phyloP scores from a whole-genome alignment of 1,140 invertebrate genomes.

The Acromyrmex echinatior region DNA sequence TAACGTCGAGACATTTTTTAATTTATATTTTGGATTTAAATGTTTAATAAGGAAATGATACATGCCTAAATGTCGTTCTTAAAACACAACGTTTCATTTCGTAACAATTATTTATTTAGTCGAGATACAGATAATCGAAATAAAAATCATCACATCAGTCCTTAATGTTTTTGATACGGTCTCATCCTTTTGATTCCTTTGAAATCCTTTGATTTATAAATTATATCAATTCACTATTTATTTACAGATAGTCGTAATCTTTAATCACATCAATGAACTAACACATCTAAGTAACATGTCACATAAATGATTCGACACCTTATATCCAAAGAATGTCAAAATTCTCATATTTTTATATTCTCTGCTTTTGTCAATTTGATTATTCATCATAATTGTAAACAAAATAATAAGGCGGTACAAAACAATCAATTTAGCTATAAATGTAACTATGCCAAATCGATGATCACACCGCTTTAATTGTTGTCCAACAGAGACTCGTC shows the following conservation, averaged over 20 bases:
- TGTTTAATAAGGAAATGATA: not conserved
- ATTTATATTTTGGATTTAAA: conserved; percentile 14
- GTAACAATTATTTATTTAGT: conserved; percentile 46
- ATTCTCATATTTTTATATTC: not conserved
- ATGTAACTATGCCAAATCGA: conserved; percentile 24
- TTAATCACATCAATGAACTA: conserved; percentile 27
- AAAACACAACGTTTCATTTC: conserved; percentile 26
- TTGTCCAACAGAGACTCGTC: conserved; percentile 56
- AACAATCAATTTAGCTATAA: conserved; percentile 42
- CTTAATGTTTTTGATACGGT: conserved; percentile 4
- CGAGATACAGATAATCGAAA: conserved; percentile 13
- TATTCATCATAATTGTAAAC: not conserved
- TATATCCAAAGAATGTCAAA: not conserved
- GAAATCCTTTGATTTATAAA: not conserved
- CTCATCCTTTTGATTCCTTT: conserved; percentile 6
- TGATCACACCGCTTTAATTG: not conserved
- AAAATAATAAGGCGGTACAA: not conserved
- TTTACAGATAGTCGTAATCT: conserved; percentile 30
- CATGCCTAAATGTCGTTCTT: not conserved
- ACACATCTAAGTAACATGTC: conserved; percentile 24
- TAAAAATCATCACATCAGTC: conserved; percentile 22
- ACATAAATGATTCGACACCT: not conserved
- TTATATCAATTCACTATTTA: conserved; percentile 23
- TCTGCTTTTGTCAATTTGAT: conserved; percentile 4
- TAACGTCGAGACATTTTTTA: not conserved